phyloP scores from a whole-genome alignment of 2,113 vertebrate genomes.

The Morphnarchus princeps region DNA sequence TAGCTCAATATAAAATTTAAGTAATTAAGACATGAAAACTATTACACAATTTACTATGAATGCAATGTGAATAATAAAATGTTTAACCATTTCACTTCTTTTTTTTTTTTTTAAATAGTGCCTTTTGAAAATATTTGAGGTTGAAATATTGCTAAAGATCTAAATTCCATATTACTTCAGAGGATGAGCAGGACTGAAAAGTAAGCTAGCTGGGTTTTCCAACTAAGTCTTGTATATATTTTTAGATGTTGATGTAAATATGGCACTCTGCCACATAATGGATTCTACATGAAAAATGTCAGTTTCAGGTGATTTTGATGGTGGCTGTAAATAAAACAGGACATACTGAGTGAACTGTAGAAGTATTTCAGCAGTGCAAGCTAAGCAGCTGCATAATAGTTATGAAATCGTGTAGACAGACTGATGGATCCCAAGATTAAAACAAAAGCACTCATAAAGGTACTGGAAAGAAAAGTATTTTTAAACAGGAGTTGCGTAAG shows the following conservation, averaged over 20 bases:
- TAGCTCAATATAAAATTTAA: constrained; percentile 85
- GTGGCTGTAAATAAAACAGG: constrained; percentile 29
- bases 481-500: neutral
- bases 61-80: constrained; percentile 76
- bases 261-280: neutral
- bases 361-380: constrained; percentile 19
- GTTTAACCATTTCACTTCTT: constrained; percentile 64
- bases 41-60: constrained; percentile 82
- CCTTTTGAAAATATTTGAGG: neutral
- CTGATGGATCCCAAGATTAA: constrained; percentile 18
- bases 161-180: neutral
- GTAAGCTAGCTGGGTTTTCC: neutral
- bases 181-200: neutral
- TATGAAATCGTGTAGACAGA: constrained; percentile 23
- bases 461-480: neutral
- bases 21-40: constrained; percentile 88
- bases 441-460: neutral
- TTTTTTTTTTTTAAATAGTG: neutral
- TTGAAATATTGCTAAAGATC: neutral
- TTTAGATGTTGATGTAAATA: neutral
- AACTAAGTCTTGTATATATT: neutral
- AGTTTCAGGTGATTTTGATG: constrained; percentile 22
- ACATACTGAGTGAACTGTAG: neutral
- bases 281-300: constrained; percentile 19
- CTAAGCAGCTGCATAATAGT: constrained; percentile 30